phyloP scores from a whole-genome alignment of 2,113 vertebrate genomes.

The Psittacus erithacus region DNA sequence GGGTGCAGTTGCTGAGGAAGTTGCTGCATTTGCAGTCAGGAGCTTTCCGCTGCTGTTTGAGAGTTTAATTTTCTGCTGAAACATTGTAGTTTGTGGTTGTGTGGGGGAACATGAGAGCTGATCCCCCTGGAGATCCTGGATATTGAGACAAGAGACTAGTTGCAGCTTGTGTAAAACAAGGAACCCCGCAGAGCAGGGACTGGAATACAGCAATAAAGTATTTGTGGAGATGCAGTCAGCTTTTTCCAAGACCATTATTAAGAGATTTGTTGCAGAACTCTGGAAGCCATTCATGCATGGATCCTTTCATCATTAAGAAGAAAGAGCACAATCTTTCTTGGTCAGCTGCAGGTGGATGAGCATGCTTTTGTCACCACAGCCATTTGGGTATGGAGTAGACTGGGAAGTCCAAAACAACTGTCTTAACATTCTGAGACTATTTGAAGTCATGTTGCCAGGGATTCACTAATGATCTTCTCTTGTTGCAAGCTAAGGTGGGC shows the following conservation, averaged over 20 bases:
- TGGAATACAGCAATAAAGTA: neutral
- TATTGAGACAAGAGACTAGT: neutral
- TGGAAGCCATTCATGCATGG: neutral
- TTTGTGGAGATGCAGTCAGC: neutral
- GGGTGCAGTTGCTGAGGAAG: neutral
- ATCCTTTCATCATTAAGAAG: neutral
- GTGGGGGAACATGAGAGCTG: neutral
- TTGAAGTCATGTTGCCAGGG: neutral
- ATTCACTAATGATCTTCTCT: neutral
- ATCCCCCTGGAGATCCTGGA: neutral
- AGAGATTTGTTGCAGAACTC: neutral
- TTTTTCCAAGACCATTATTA: neutral
- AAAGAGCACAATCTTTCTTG: neutral
- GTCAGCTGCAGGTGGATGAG: neutral
- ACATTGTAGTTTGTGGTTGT: fast-evolving
- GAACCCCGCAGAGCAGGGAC: neutral
- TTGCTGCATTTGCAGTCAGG: neutral
- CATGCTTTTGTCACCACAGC: neutral
- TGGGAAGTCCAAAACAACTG: neutral
- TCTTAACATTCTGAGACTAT: neutral
- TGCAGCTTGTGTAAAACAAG: neutral
- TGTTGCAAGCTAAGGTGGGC: too few species aligned
- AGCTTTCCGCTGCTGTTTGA: neutral
- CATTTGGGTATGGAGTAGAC: neutral
- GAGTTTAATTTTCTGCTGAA: neutral